Evolutionary conservation across 2,888 invertebrate genomes (phyloP).

Genomic region (Macroteleia sp.): DNA sequence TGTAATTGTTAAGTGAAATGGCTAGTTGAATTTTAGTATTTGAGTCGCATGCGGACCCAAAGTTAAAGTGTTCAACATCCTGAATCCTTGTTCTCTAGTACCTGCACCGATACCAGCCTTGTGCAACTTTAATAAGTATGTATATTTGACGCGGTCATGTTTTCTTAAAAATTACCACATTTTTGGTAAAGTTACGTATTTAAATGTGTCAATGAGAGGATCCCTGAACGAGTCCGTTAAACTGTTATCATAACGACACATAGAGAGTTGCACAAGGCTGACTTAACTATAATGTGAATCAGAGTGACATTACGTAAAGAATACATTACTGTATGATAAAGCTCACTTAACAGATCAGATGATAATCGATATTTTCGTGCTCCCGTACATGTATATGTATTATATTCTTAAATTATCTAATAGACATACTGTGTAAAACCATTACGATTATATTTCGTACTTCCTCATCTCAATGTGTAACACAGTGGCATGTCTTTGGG

Average conservation of each 20-base stretch:
- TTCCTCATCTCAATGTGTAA: constrained; percentile 74
- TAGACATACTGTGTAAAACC: constrained; percentile 53
- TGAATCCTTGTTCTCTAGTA: constrained; percentile 73
- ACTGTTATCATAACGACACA: too few species aligned
- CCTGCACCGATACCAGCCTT: constrained; percentile 69
- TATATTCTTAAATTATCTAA: constrained; percentile 51
- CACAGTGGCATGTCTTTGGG: constrained; percentile 70
- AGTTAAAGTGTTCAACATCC: constrained; percentile 75
- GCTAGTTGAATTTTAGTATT: constrained; percentile 52
- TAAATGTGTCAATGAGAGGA: too few species aligned
- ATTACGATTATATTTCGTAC: constrained; percentile 68
- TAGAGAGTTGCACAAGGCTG: constrained; percentile 33
- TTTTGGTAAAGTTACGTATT: too few species aligned
- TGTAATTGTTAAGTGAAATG: constrained; percentile 6
- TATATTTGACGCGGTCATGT: too few species aligned
- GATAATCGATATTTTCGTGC: constrained; percentile 72
- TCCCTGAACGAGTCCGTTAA: too few species aligned
- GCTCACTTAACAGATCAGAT: constrained; percentile 46
- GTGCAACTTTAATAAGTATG: constrained; percentile 47
- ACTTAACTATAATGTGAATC: constrained; percentile 24
- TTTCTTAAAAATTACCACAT: too few species aligned
- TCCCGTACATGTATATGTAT: constrained; percentile 62
- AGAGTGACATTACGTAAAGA: constrained; percentile 34
- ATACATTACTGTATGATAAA: constrained; percentile 42
- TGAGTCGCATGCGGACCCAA: constrained; percentile 72